Percentiles rank a stretch among this genome's conserved stretches.
These are phyloP conservation scores for Drosophila cracens DNA, from an alignment of 2,888 invertebrate species.

Conservation along the genomic window DNA sequence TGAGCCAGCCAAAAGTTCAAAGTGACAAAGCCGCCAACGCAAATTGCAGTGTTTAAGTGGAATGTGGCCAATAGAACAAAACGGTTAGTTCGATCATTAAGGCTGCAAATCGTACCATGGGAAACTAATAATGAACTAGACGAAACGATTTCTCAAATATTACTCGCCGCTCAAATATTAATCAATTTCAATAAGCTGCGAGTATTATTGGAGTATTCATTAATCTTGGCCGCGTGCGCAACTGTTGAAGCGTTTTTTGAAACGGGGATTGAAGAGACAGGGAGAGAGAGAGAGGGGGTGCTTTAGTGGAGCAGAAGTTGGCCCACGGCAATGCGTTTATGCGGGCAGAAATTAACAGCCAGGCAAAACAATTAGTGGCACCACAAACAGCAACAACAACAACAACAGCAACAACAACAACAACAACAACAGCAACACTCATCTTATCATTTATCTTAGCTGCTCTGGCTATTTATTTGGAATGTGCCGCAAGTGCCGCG, in stretches of 20 bases:
- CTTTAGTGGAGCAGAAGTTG: conserved; percentile 72
- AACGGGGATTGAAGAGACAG: background rate
- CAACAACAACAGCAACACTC: conserved; percentile 25
- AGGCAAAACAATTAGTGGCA: conserved; percentile 74
- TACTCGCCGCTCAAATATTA: conserved; percentile 62
- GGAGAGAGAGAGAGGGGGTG: background rate
- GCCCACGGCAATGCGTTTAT: conserved; percentile 74
- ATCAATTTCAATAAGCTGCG: conserved; percentile 70
- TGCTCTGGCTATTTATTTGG: conserved; percentile 67
- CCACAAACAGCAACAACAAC: conserved; percentile 32
- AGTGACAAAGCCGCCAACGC: conserved; percentile 73
- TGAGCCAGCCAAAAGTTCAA: conserved; percentile 52
- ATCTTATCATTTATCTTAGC: conserved; percentile 75
- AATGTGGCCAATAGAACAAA: conserved; percentile 41
- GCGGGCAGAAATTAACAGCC: conserved; percentile 78
- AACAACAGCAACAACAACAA: conserved; percentile 29
- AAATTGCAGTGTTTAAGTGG: conserved; percentile 54
- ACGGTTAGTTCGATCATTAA: conserved; percentile 59
- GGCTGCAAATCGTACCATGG: conserved; percentile 64
- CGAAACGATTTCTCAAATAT: conserved; percentile 38
- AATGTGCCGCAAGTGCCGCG: conserved; percentile 78
- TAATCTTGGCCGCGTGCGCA: conserved; percentile 79
- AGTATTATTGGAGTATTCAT: conserved; percentile 45
- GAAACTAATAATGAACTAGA: conserved; percentile 67
- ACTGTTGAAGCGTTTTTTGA: conserved; percentile 69